A percentile compares a stretch with the other conserved stretches of the same genome.
phyloP scores from a whole-genome alignment of 1,140 invertebrate genomes.

The Pinna nobilis region DNA sequence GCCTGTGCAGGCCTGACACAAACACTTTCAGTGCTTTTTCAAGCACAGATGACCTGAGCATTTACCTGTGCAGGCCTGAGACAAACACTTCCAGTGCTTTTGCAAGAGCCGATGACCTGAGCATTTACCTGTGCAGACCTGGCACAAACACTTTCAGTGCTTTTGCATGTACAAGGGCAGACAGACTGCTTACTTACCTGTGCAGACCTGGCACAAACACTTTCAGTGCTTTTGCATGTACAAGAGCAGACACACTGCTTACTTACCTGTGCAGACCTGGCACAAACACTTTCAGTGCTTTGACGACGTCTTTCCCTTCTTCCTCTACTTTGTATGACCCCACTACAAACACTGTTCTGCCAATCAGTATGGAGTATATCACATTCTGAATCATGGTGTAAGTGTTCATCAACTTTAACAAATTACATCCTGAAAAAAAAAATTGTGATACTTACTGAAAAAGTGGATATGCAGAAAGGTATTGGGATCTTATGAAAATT shows the following conservation, averaged over 20 bases:
- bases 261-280: slow-evolving; percentile 60
- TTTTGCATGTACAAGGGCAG: not conserved
- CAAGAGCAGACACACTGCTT: no score
- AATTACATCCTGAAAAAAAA: slow-evolving; percentile 51
- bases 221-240: slow-evolving; percentile 49
- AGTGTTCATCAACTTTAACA: slow-evolving; percentile 53
- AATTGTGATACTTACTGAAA: no score
- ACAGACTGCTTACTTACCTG: slow-evolving; percentile 13
- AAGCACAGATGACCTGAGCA: no score
- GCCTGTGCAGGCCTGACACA: no score
- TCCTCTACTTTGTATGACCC: slow-evolving; percentile 49
- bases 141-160: not conserved
- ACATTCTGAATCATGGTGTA: slow-evolving; percentile 56
- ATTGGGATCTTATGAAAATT: no score
- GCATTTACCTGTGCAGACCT: not conserved
- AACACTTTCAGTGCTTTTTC: no score
- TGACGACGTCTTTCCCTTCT: slow-evolving; percentile 58
- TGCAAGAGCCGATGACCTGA: not conserved
- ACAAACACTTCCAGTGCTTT: not conserved
- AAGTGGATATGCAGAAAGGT: no score
- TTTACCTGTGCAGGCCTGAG: not conserved
- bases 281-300: slow-evolving; percentile 60
- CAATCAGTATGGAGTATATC: slow-evolving; percentile 61
- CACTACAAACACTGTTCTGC: slow-evolving; percentile 63
- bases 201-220: slow-evolving; percentile 61